Conservation (phyloP, 2,888 invertebrate species). For the Tachystola acroxantha region DNA sequence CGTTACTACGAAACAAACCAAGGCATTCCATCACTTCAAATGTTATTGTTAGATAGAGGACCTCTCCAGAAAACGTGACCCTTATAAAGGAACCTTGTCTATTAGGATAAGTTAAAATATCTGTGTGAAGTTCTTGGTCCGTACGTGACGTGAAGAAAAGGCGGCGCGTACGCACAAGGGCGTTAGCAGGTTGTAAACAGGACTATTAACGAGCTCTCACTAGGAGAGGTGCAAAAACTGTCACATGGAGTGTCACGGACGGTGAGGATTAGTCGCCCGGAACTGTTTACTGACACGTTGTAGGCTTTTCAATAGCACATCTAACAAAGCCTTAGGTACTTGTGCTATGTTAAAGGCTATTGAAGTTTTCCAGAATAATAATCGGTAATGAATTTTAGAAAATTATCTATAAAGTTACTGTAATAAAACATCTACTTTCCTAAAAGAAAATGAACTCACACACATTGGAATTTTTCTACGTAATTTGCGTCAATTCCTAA, state of each 20-base stretch:
- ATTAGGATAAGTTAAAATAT: conserved; percentile 50
- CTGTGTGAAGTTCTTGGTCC: conserved; percentile 37
- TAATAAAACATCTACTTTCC: too few species aligned
- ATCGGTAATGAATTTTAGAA: too few species aligned
- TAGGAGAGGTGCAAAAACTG: conserved; percentile 50
- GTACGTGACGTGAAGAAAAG: conserved; percentile 66
- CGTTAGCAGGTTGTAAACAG: conserved; percentile 72
- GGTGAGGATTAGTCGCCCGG: conserved; percentile 11
- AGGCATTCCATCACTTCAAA: conserved; percentile 46
- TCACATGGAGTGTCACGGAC: conserved; percentile 39
- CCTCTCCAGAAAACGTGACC: conserved; percentile 72
- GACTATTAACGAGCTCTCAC: conserved; percentile 57
- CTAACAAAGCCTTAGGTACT: too few species aligned
- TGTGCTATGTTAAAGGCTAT: too few species aligned
- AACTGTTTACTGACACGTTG: conserved; percentile 5
- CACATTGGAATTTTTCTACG: too few species aligned
- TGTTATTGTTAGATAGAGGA: conserved; percentile 45
- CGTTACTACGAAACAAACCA: conserved; percentile 47
- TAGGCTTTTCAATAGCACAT: background rate
- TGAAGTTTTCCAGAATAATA: too few species aligned
- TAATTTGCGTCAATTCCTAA: too few species aligned
- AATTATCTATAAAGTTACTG: too few species aligned
- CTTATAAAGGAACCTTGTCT: conserved; percentile 46
- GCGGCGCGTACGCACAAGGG: conserved; percentile 39
- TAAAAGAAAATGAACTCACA: too few species aligned